Evolutionary conservation across 2,113 vertebrate genomes (phyloP), one percentile per base, ranked within the genome.

Genomic region (Macaca fascicularis): DNA sequence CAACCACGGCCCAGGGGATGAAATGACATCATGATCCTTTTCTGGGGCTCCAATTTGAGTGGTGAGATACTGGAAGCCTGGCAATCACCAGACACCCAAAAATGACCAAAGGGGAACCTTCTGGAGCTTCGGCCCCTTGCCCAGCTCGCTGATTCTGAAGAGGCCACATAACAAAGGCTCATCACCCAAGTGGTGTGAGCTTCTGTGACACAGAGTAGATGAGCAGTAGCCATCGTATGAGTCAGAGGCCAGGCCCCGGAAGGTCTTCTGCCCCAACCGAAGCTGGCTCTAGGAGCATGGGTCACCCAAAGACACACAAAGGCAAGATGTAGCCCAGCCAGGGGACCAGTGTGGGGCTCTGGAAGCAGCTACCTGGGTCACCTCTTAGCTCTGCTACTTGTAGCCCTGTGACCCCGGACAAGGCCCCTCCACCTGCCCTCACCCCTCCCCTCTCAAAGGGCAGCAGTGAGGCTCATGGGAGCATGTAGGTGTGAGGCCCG

Each of bases 401-500:
- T 2, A 75, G 70, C 38, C 14, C 35, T 3, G 17, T n/a, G 85
- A 80, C 43, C 43, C 17, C 3, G 2, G n/a, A 40, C 11, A 22
- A 14, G 76, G 8, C n/a, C 11, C 23, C 0, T 14, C 8, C 0
- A 16, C 5, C 22, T 64, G 27, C 22, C 27, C 59, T 25, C 4
- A 4, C 7, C n/a, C 35, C 3, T 20, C 76, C 35, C 35, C 23
- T 35, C n/a, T 32, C 11, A 1, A 0, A 20, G 40, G 27, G 40
- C 13, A 16, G 27, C 14, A 2, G 2, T 30, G 52, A 57, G 48
- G 38, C 19, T 40, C 52, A 19, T 0, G 5, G 7, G 12, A 70
- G 25, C 5, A 30, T 17, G 0, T 6, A 4, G 2, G n/a, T 22
- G 11, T 10, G 75, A 43, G 35, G 2, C 35, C 10, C 14, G 40